Percentiles rank a stretch among this genome's conserved stretches.
phyloP scores from a whole-genome alignment of 2,113 vertebrate species.

The Leptodactylus fuscus region DNA sequence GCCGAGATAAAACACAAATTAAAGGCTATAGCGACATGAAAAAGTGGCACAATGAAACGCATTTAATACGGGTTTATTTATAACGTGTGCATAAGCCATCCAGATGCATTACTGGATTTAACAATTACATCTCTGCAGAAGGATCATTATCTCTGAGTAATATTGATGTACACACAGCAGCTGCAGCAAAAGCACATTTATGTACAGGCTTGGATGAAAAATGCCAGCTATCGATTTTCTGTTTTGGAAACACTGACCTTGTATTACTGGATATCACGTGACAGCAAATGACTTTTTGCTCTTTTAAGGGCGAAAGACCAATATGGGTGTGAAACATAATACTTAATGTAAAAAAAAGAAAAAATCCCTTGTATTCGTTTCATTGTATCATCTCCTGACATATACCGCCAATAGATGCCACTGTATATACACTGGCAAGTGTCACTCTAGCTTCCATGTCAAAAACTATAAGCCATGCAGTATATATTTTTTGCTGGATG shows the following conservation, averaged over 20 bases:
- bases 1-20: constrained; percentile 11
- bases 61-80: background rate
- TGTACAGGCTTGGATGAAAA: background rate
- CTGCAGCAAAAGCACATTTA: constrained; percentile 28
- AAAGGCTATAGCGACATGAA: constrained; percentile 5
- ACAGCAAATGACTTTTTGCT: background rate
- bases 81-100: background rate
- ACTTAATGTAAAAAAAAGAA: background rate
- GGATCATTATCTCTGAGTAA: constrained; percentile 41
- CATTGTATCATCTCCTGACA: no score
- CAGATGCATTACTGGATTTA: constrained; percentile 31
- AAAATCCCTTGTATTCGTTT: no score
- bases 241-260: constrained; percentile 17
- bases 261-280: constrained; percentile 26
- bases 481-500: no score
- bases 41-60: background rate
- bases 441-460: no score
- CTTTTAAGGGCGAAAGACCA: background rate
- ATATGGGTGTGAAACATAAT: background rate
- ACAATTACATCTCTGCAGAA: constrained; percentile 38
- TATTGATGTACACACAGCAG: constrained; percentile 21
- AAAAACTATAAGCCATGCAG: no score
- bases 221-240: background rate
- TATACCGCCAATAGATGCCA: no score
- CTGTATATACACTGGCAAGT: no score